phyloP scores from a whole-genome alignment of 2,113 vertebrate species.

The Erythrocebus patas region DNA sequence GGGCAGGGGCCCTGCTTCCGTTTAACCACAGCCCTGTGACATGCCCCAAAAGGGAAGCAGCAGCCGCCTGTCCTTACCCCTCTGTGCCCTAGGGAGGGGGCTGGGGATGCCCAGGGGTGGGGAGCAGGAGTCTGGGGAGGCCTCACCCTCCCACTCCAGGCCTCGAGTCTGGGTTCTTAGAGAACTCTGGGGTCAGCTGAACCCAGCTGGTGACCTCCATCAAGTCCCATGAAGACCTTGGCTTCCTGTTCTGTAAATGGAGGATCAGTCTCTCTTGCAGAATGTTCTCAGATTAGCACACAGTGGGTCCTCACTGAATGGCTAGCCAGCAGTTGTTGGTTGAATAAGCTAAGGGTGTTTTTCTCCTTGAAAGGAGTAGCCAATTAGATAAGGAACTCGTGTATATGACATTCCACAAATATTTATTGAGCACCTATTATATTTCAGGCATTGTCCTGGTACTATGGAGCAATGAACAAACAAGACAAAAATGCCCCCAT shows the following conservation, averaged over 20 bases:
- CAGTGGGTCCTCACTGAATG: background rate
- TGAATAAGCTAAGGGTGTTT: background rate
- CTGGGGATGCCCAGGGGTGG: background rate
- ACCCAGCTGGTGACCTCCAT: background rate
- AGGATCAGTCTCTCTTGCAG: background rate
- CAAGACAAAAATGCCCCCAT: background rate
- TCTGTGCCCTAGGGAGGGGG: background rate
- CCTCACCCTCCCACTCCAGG: fast-evolving
- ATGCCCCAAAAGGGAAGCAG: conserved; percentile 55
- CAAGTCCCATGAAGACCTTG: background rate
- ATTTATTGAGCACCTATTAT: background rate
- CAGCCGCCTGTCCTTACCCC: background rate
- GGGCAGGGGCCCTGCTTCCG: conserved; percentile 53
- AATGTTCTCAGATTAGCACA: background rate
- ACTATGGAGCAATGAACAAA: background rate
- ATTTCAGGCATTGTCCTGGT: background rate
- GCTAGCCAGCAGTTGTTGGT: background rate
- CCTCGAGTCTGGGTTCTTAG: background rate
- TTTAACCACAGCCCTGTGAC: conserved; percentile 67
- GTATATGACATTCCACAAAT: background rate
- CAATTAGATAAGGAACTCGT: background rate
- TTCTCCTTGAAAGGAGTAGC: background rate
- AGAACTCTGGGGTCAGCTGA: background rate
- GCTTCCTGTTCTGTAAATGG: background rate
- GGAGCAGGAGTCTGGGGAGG: background rate